Percentiles rank a stretch among this genome's conserved stretches.
These are phyloP conservation scores for Anser cygnoides DNA, from an alignment of 2,113 vertebrate species.

Conservation along the genomic window DNA sequence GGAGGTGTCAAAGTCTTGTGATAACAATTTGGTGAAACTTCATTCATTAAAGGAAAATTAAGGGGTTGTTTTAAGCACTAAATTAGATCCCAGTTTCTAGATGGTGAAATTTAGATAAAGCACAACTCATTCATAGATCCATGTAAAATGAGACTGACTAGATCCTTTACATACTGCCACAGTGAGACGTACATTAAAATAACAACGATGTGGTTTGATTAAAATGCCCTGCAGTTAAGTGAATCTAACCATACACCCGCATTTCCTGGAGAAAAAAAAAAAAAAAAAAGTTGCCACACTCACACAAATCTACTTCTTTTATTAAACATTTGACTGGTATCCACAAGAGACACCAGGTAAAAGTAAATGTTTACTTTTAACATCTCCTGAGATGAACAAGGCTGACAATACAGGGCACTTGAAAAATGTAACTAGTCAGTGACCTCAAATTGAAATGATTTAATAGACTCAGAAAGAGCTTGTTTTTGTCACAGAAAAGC, in stretches of 20 bases:
- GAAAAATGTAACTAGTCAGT: slow-evolving; percentile 55
- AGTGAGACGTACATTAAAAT: not conserved
- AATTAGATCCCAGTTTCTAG: not conserved
- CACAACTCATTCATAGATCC: not conserved
- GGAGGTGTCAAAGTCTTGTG: not conserved
- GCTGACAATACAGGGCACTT: slow-evolving; percentile 36
- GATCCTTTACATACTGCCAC: not conserved
- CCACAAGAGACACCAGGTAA: not conserved
- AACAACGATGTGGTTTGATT: not conserved
- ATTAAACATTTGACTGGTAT: not conserved
- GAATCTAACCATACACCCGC: not conserved
- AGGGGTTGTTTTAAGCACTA: not conserved
- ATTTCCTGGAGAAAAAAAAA: not conserved
- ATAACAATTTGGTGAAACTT: not conserved
- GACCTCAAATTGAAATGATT: slow-evolving; percentile 43
- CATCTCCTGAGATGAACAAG: slow-evolving; percentile 42
- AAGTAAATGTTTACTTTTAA: slow-evolving; percentile 50
- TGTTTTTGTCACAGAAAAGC: slow-evolving; percentile 15
- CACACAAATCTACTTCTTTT: not conserved
- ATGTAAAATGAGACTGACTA: not conserved
- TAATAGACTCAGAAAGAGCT: slow-evolving; percentile 37
- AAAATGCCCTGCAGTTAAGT: not conserved
- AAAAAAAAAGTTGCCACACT: not conserved
- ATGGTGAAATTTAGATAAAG: not conserved
- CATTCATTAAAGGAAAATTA: not conserved